phyloP scores from a whole-genome alignment of 1,140 invertebrate genomes.

The Epicauta chinensis region DNA sequence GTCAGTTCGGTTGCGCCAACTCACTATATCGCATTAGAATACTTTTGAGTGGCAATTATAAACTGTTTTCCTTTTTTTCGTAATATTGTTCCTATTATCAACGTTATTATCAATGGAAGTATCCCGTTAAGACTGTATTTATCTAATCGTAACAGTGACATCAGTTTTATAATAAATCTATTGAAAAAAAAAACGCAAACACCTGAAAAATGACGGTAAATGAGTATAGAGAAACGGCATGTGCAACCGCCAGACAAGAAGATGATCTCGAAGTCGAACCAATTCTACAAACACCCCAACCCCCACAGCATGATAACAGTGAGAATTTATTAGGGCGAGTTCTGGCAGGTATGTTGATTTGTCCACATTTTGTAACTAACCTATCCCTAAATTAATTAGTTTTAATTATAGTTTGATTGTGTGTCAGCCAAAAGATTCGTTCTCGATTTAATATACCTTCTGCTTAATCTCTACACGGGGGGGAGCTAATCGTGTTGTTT shows the following conservation, averaged over 20 bases:
- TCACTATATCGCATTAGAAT: neutral
- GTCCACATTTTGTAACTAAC: conserved; percentile 6
- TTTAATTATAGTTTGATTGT: conserved; percentile 9
- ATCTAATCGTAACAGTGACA: too few species aligned
- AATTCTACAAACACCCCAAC: conserved; percentile 21
- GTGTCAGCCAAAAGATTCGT: neutral
- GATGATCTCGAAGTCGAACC: conserved; percentile 32
- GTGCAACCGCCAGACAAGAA: conserved; percentile 30
- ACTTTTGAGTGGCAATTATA: too few species aligned
- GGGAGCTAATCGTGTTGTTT: conserved; percentile 1
- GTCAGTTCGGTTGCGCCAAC: conserved; percentile 10
- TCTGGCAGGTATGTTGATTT: conserved; percentile 53
- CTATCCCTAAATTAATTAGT: conserved; percentile 4
- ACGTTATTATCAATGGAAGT: too few species aligned
- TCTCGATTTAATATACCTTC: neutral
- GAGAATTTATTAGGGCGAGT: conserved; percentile 52
- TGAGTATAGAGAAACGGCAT: conserved; percentile 40
- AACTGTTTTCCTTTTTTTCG: too few species aligned
- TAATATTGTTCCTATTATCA: too few species aligned
- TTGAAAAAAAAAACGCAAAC: too few species aligned
- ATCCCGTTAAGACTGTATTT: too few species aligned
- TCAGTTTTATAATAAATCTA: too few species aligned
- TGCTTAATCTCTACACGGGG: conserved; percentile 9
- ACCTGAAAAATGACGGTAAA: conserved; percentile 42
- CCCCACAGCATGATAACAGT: conserved; percentile 41